Percentiles rank a stretch among this genome's conserved stretches.
These are phyloP conservation scores for Epirrita christyi DNA, from an alignment of 2,888 invertebrate genomes.

Conservation along the genomic window DNA sequence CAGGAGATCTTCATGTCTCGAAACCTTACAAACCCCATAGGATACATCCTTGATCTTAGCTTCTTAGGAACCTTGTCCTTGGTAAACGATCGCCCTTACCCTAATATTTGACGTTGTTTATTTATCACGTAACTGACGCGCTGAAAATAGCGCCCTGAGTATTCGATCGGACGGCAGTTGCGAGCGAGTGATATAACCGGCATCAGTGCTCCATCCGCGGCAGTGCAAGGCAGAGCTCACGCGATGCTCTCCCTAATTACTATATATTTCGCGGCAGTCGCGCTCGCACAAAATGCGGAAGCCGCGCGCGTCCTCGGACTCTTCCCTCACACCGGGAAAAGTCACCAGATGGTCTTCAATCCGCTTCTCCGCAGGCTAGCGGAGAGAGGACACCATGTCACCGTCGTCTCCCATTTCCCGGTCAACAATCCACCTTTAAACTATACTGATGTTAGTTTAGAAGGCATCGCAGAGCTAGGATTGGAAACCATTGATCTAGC, in stretches of 20 bases:
- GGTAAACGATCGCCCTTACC: constrained; percentile 17
- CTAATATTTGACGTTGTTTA: constrained; percentile 25
- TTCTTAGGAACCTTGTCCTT: constrained; percentile 18
- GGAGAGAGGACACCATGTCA: constrained; percentile 85
- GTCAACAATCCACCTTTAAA: constrained; percentile 71
- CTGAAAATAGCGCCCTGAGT: constrained; percentile 43
- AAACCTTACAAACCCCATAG: background rate
- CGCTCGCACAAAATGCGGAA: constrained; percentile 51
- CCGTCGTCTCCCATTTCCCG: constrained; percentile 86
- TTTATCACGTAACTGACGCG: constrained; percentile 28
- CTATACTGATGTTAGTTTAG: constrained; percentile 72
- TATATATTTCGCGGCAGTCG: constrained; percentile 46
- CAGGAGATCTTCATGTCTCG: too few relatives aligned
- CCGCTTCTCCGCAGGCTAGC: constrained; percentile 82
- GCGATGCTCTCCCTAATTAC: constrained; percentile 58
- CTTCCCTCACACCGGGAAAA: constrained; percentile 85
- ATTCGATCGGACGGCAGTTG: constrained; percentile 24
- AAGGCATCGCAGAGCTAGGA: constrained; percentile 64
- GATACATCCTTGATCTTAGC: constrained; percentile 16
- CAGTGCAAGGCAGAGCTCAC: constrained; percentile 42
- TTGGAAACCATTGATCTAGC: constrained; percentile 64
- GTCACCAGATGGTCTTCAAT: constrained; percentile 86
- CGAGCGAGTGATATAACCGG: constrained; percentile 18
- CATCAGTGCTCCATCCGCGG: constrained; percentile 44
- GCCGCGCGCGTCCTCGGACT: constrained; percentile 83